Evolutionary conservation across 2,888 invertebrate genomes (phyloP), one percentile per base, ranked within the genome.

Genomic region (Ophraella communa): DNA sequence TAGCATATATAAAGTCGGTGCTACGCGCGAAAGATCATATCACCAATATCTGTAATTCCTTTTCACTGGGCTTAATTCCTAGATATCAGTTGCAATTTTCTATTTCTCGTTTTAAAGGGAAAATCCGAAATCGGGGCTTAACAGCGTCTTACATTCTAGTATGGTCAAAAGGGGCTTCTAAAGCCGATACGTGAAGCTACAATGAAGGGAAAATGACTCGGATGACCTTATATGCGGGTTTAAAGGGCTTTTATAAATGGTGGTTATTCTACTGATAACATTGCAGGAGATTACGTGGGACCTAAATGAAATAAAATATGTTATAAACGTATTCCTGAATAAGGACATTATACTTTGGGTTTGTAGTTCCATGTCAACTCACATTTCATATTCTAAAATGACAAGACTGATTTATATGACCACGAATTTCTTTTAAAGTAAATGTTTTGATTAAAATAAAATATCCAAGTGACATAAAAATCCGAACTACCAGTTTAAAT

Each of bases 101-200:
- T 65, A 69, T 67, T 71, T 60, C 60, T 69, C 69, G 20, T 42
- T 59, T 59, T 42, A 79, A 49, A 66, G 72, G 54, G 76, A 77
- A 66, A 73, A 76, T 68, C 80, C 68, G 79, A 14, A 75, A 68
- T 76, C 79, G 79, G 66, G 78, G 79, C 62, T 68, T 81, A 64
- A 71, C 70, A 63, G 68, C 75, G 44, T 73, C 77, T 58, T 81
- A 81, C 71, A 66, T 69, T 27, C 8, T 10, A 49, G 49, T n/a
- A 14, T 24, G 27, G 49, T 27, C 39, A 78, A 79, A 39, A 64
- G 79, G 80, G 33, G 33, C 47, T 20, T 33, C 30, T n/a, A 57
- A 33, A 33, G 18, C 56, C 66, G 44, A 56, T 45, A 56, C 24
- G 45, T 20, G 17, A 51, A 27, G 24, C 49, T 47, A 10, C 8